These are phyloP conservation scores for Carapus acus DNA, from an alignment of 2,797 vertebrate genomes.

Conservation along the genomic window DNA sequence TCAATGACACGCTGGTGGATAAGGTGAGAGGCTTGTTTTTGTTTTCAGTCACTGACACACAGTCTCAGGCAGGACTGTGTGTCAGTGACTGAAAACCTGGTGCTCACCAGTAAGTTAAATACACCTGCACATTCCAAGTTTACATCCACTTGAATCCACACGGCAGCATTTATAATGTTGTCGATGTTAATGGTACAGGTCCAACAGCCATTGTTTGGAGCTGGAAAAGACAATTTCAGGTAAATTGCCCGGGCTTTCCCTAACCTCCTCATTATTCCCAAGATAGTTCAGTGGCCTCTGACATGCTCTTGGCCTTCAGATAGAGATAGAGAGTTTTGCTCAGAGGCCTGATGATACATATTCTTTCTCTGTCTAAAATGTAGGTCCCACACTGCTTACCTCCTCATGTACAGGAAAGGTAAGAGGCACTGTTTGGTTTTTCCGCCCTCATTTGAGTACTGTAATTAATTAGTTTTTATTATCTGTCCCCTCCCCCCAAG, in stretches of 20 bases:
- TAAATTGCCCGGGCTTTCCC: not conserved
- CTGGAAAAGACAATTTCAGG: slow-evolving; percentile 15
- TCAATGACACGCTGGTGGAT: slow-evolving; percentile 55
- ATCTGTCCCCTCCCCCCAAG: too few relatives aligned
- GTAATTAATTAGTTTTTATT: too few relatives aligned
- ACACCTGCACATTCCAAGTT: too few relatives aligned
- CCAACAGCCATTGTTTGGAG: not conserved
- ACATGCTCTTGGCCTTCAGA: not conserved
- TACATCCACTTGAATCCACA: too few relatives aligned
- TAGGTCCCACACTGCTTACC: slow-evolving; percentile 56
- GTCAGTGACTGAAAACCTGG: too few relatives aligned
- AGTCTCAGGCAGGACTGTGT: too few relatives aligned
- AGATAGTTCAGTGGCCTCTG: not conserved
- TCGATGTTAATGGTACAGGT: slow-evolving; percentile 23
- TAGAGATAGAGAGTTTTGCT: not conserved
- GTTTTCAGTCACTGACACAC: too few relatives aligned
- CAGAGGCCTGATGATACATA: not conserved
- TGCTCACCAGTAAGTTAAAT: too few relatives aligned
- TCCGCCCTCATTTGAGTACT: too few relatives aligned
- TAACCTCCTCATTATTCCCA: not conserved
- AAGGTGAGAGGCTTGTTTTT: slow-evolving; percentile 47
- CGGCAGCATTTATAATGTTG: too few relatives aligned
- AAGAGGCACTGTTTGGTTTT: too few relatives aligned
- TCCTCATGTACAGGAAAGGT: slow-evolving; percentile 68
- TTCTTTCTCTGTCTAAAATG: not conserved